These are phyloP conservation scores for Lordiphosa fenestrarum DNA, from an alignment of 2,888 invertebrate genomes.

Conservation along the genomic window DNA sequence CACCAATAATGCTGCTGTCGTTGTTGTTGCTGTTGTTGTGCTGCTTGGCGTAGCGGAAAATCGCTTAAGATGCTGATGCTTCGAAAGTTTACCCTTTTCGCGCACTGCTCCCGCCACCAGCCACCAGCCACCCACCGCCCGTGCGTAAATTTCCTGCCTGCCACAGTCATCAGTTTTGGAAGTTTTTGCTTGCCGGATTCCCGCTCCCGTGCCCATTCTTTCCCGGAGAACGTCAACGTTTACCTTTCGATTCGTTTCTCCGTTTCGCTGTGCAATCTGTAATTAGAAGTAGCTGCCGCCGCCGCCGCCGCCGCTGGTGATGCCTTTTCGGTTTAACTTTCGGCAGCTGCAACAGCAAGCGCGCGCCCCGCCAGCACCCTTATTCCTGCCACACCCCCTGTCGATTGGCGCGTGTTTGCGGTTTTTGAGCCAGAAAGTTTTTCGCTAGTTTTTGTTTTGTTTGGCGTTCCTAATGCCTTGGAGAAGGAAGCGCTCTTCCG, in stretches of 20 bases:
- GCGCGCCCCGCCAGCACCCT: conserved; percentile 1
- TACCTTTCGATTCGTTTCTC: conserved; percentile 58
- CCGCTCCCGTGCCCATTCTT: conserved; percentile 18
- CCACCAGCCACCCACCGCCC: background rate
- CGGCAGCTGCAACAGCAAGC: conserved; percentile 39
- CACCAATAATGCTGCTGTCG: conserved; percentile 22
- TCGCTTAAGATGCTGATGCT: conserved; percentile 51
- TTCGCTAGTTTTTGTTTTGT: conserved; percentile 49
- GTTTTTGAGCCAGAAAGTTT: conserved; percentile 40
- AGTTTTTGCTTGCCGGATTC: conserved; percentile 46
- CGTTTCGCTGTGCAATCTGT: conserved; percentile 55
- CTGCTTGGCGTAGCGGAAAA: conserved; percentile 54
- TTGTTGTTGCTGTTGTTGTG: conserved; percentile 43
- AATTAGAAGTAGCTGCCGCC: conserved; percentile 49
- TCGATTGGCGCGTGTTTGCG: conserved; percentile 53
- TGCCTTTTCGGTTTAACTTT: conserved; percentile 59
- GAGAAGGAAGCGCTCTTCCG: conserved; percentile 32
- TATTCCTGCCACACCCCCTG: conserved; percentile 28
- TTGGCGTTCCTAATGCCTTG: conserved; percentile 48
- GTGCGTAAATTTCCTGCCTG: conserved; percentile 28
- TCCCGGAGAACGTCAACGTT: conserved; percentile 42
- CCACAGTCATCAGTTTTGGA: conserved; percentile 51
- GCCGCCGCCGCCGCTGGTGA: conserved; percentile 34
- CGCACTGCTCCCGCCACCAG: background rate
- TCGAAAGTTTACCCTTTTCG: conserved; percentile 45